Evolutionary conservation across 2,888 invertebrate species (phyloP), one percentile per base, ranked within the genome.

Genomic region (Gari tellinella): DNA sequence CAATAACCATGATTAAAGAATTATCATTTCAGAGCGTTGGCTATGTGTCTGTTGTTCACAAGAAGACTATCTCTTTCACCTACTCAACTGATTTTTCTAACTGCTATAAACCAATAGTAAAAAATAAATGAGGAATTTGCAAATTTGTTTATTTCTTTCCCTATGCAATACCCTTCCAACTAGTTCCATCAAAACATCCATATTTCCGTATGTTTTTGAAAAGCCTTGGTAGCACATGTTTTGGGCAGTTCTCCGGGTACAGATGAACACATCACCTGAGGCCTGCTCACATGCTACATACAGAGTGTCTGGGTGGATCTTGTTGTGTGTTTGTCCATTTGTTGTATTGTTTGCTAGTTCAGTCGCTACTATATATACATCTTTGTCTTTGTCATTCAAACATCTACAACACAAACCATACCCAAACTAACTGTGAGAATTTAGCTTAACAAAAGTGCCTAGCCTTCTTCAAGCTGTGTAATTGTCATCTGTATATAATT

Each of bases 301-400:
- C 81, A 94, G 95, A 90, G 99, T 96, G 89, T 99, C 98, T 0
- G 99, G 99, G 89, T 96, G 96, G 3, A 99, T 92, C 98, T 99
- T 99, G 91, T 99, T 99, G 91, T 99, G 99, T 0, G 99, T 99
- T 93, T 99, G 99, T 0, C 99, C 99, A 90, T 99, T 99, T 99
- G 99, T 99, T 0, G 99, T 99, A 93, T 99, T 99, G 0, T 99
- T 99, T 69, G 99, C 94, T n/a, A 99, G 93, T 5, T 99, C 99
- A 10, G 99, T 99, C 19, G 99, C 99, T 14, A 99, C 98, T 72
- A 99, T 93, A 91, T 93, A 97, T n/a, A 97, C 94, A 1, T 87
- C 62, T 21, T 57, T 78, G 21, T 80, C 80, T n/a, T n/a, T 78
- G 23, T 80, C 80, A 38, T 69, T 62, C 51, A 86, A 60, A 12